Percentiles rank a stretch among this genome's conserved stretches.
Evolutionary conservation across 2,797 vertebrate genomes (phyloP).

Genomic region (Lindbergichthys nudifrons): DNA sequence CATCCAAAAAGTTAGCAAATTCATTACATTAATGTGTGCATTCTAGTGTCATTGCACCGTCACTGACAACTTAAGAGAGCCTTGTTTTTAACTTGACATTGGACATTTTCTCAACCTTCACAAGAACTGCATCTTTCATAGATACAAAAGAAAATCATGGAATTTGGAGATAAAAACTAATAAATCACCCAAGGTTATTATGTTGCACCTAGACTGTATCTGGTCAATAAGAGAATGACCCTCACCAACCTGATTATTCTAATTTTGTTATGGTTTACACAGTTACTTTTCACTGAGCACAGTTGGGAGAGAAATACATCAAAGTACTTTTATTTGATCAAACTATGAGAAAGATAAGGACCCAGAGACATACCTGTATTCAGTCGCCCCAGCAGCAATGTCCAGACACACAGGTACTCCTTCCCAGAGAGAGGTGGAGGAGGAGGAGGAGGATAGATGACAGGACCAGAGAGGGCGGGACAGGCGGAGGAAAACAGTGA

Average conservation of each 20-base stretch:
- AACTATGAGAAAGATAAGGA: conserved; percentile 12
- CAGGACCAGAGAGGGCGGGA: conserved; percentile 33
- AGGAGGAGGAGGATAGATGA: conserved; percentile 25
- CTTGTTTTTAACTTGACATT: conserved; percentile 1
- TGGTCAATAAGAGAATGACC: conserved; percentile 12
- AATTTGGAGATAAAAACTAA: neutral
- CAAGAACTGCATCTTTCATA: neutral
- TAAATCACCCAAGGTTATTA: neutral
- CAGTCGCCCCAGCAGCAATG: conserved; percentile 27
- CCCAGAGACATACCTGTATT: conserved; percentile 67
- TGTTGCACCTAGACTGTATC: neutral
- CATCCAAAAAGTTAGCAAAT: conserved; percentile 2
- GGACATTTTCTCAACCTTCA: neutral
- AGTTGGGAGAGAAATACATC: neutral
- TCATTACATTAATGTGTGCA: neutral
- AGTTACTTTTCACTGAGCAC: neutral
- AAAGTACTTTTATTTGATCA: conserved; percentile 9
- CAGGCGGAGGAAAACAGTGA: conserved; percentile 32
- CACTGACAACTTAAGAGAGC: neutral
- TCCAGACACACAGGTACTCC: conserved; percentile 52
- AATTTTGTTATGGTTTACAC: conserved; percentile 2
- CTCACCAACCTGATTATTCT: conserved; percentile 2
- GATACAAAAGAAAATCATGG: neutral
- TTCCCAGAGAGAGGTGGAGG: conserved; percentile 23
- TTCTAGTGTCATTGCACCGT: neutral